Evolutionary conservation across 2,797 vertebrate genomes (phyloP).

Genomic region (Acrocephalus scirpaceus): DNA sequence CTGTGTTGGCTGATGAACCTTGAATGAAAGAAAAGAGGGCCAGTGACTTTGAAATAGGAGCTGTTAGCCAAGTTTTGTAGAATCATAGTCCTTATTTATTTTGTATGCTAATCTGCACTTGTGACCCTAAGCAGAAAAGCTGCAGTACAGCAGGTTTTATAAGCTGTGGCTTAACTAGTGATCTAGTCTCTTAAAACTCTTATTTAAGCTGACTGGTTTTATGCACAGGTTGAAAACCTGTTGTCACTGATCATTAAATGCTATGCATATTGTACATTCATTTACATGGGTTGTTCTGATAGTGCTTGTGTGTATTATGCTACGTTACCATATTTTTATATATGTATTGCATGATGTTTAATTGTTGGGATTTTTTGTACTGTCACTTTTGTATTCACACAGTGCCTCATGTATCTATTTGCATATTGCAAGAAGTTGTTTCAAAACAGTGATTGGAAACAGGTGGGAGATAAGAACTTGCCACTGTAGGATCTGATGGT

Average conservation of each 20-base stretch:
- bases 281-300: slow-evolving; percentile 41
- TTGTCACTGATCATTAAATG: slow-evolving; percentile 46
- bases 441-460: slow-evolving; percentile 24
- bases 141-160: slow-evolving; percentile 34
- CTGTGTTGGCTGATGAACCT: slow-evolving; percentile 41
- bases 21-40: slow-evolving; percentile 49
- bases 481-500: slow-evolving; percentile 19
- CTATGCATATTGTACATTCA: slow-evolving; percentile 55
- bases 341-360: slow-evolving; percentile 63
- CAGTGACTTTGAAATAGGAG: slow-evolving; percentile 39
- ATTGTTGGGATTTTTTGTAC: slow-evolving; percentile 46
- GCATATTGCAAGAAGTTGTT: slow-evolving; percentile 58
- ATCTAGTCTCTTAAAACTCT: not conserved
- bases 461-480: not conserved
- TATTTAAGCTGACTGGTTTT: slow-evolving; percentile 36
- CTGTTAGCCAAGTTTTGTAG: slow-evolving; percentile 43
- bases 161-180: slow-evolving; percentile 27
- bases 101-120: slow-evolving; percentile 37
- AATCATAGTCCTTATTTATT: slow-evolving; percentile 62
- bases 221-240: not conserved
- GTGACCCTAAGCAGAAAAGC: slow-evolving; percentile 48
- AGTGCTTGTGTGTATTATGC: slow-evolving; percentile 47
- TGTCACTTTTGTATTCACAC: slow-evolving; percentile 62
- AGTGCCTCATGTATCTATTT: slow-evolving; percentile 65
- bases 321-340: slow-evolving; percentile 9